Conservation (phyloP, 2,113 vertebrate genomes). For the Ursus arctos region DNA sequence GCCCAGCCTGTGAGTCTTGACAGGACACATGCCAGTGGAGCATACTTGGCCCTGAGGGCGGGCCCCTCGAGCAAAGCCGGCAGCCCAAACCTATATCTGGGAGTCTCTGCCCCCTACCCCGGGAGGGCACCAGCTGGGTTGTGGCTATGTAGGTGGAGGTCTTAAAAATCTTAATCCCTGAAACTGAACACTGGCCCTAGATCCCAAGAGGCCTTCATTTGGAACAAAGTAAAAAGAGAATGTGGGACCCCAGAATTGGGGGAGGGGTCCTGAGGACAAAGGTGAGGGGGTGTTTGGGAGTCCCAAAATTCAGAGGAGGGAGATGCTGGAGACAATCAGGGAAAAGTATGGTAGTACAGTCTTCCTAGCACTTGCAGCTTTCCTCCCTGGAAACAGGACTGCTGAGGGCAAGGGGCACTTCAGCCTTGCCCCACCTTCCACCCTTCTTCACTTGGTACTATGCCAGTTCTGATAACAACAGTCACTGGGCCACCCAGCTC, state of each 20-base stretch:
- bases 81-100: neutral
- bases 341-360: neutral
- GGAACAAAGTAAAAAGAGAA: conserved; percentile 6
- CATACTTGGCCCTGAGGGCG: neutral
- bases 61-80: neutral
- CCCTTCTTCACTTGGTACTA: conserved; percentile 10
- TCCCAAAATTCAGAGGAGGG: neutral
- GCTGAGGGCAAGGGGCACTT: neutral
- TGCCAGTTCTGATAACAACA: conserved; percentile 47
- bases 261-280: neutral
- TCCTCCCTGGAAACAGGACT: neutral
- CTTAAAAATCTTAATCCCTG: neutral
- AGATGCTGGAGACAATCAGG: neutral
- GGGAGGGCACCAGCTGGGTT: neutral
- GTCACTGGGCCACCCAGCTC: neutral
- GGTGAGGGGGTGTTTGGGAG: neutral
- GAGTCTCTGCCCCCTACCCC: neutral
- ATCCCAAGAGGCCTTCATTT: neutral
- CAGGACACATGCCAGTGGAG: neutral
- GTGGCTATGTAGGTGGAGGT: neutral
- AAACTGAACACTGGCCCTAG: neutral
- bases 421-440: neutral
- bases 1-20: neutral
- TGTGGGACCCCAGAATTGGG: neutral
- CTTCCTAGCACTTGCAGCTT: neutral